A percentile compares a stretch with the other conserved stretches of the same genome.
These are phyloP conservation scores for Drosophila rubida DNA, from an alignment of 2,888 invertebrate genomes.

Conservation along the genomic window DNA sequence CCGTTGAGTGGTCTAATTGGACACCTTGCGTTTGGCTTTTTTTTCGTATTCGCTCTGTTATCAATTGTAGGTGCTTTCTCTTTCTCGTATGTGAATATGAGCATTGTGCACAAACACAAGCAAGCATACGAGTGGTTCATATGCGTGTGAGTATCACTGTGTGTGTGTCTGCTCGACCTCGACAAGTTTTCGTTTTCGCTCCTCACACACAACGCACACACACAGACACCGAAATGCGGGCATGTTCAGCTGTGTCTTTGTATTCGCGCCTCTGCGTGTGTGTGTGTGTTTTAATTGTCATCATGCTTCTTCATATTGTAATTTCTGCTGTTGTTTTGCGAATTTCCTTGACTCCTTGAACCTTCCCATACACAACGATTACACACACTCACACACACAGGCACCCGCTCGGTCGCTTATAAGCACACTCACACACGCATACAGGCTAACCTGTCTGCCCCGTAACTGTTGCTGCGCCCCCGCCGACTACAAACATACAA, in stretches of 20 bases:
- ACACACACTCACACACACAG: not conserved
- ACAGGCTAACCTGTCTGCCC: slow-evolving; percentile 59
- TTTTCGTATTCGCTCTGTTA: slow-evolving; percentile 58
- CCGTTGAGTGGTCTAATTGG: slow-evolving; percentile 74
- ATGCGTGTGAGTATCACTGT: slow-evolving; percentile 22
- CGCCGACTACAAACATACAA: slow-evolving; percentile 31
- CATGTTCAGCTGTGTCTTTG: slow-evolving; percentile 15
- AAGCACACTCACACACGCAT: slow-evolving; percentile 32
- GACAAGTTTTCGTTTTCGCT: slow-evolving; percentile 64
- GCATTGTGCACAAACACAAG: slow-evolving; percentile 1
- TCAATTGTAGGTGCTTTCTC: slow-evolving; percentile 63
- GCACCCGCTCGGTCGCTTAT: not conserved
- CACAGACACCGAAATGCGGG: not conserved
- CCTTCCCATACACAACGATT: slow-evolving; percentile 24
- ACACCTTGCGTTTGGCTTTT: slow-evolving; percentile 67
- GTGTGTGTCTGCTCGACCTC: slow-evolving; percentile 65
- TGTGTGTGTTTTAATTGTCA: slow-evolving; percentile 63
- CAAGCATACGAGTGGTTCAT: slow-evolving; percentile 29
- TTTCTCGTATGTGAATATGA: slow-evolving; percentile 8
- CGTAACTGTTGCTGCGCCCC: slow-evolving; percentile 76
- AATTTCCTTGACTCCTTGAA: slow-evolving; percentile 73
- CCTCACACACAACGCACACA: slow-evolving; percentile 28
- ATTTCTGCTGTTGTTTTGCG: slow-evolving; percentile 56
- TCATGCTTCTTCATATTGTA: slow-evolving; percentile 53
- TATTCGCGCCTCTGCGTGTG: slow-evolving; percentile 23